Evolutionary conservation across 2,113 vertebrate genomes (phyloP).

Genomic region (Ochotona princeps): DNA sequence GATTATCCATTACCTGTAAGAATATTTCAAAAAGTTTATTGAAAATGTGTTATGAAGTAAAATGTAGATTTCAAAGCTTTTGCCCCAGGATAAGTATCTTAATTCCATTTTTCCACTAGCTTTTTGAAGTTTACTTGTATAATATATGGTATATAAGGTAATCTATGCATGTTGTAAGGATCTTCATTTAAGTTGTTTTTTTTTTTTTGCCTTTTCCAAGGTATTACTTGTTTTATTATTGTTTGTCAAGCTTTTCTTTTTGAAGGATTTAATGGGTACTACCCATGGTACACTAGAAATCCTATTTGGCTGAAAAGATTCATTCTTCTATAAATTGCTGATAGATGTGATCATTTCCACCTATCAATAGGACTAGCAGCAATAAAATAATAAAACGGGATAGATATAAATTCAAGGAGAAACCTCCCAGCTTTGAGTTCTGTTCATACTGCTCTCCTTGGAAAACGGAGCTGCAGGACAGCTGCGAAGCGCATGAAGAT

Average conservation of each 20-base stretch:
- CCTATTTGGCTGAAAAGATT: not conserved
- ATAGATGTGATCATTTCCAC: not conserved
- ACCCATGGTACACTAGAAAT: not conserved
- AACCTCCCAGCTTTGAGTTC: conserved; percentile 33
- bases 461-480: not conserved
- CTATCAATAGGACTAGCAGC: not conserved
- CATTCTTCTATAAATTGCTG: not conserved
- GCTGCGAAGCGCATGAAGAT: not conserved
- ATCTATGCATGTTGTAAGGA: not conserved
- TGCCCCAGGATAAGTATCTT: too few relatives aligned
- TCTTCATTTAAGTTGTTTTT: conserved; percentile 41
- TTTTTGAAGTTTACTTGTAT: not conserved
- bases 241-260: conserved; percentile 46
- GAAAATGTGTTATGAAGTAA: too few relatives aligned
- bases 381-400: not conserved
- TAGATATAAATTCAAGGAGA: not conserved
- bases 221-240: not conserved
- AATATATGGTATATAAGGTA: not conserved
- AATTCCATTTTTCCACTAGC: too few relatives aligned
- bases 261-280: conserved; percentile 10
- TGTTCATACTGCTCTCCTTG: not conserved
- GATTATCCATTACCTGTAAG: not conserved
- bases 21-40: too few relatives aligned
- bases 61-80: too few relatives aligned
- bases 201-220: not conserved